Evolutionary conservation across 2,797 vertebrate genomes (phyloP).

Genomic region (Zalophus californianus): DNA sequence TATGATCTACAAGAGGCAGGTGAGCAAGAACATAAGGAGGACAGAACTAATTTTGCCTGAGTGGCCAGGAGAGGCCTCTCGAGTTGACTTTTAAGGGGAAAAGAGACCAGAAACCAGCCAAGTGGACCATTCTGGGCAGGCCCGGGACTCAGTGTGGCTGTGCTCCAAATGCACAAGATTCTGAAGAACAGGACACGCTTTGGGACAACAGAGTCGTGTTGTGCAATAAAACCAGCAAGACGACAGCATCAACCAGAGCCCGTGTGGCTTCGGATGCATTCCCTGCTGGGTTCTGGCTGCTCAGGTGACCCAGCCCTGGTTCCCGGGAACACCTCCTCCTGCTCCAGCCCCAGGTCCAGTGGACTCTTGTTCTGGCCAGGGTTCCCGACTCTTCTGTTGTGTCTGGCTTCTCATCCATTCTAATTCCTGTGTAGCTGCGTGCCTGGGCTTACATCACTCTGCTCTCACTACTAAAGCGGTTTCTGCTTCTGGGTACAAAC

Average conservation of each 20-base stretch:
- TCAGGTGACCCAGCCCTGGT: neutral
- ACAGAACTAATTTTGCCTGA: too few species aligned
- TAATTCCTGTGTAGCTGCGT: too few species aligned
- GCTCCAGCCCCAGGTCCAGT: neutral
- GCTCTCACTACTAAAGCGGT: neutral
- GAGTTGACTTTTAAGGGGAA: neutral
- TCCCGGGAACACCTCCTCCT: neutral
- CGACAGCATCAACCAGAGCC: rapidly evolving
- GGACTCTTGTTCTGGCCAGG: neutral
- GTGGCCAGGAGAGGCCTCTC: neutral
- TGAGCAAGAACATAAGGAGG: neutral
- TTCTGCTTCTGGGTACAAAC: neutral
- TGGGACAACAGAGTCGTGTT: neutral
- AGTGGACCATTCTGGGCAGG: neutral
- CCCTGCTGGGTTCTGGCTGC: neutral
- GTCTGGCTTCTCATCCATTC: neutral
- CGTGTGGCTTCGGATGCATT: neutral
- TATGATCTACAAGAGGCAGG: neutral
- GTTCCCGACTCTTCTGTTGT: too few species aligned
- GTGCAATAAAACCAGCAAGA: neutral
- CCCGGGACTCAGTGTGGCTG: neutral
- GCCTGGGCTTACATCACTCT: neutral
- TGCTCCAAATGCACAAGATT: neutral
- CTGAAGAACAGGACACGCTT: neutral
- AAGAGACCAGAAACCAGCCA: neutral